phyloP scores from a whole-genome alignment of 1,140 invertebrate species.

The Drosophila nigromelanica region DNA sequence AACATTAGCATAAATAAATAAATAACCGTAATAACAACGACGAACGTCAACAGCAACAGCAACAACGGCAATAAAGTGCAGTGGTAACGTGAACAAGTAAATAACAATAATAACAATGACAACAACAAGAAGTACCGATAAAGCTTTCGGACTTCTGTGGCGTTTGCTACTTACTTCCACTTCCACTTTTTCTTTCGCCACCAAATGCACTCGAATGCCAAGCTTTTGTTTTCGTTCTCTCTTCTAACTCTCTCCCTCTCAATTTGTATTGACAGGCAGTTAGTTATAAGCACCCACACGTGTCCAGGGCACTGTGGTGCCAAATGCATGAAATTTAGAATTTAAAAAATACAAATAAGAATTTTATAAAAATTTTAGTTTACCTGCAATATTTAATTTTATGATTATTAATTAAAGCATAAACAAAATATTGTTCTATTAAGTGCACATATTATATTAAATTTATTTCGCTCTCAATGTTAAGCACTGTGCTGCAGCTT shows the following conservation, averaged over 20 bases:
- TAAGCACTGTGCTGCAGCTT: slow-evolving; percentile 47
- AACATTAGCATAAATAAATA: slow-evolving; percentile 81
- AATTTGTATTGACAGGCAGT: slow-evolving; percentile 21
- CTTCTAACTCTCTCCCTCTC: slow-evolving; percentile 20
- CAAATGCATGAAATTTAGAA: neutral
- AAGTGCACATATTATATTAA: neutral
- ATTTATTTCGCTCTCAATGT: neutral
- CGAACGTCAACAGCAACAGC: slow-evolving; percentile 10
- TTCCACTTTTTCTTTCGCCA: slow-evolving; percentile 21
- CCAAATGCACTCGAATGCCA: slow-evolving; percentile 53
- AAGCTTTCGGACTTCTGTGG: slow-evolving; percentile 59
- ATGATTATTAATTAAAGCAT: neutral
- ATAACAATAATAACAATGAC: slow-evolving; percentile 51
- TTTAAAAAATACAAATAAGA: neutral
- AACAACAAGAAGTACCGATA: slow-evolving; percentile 42
- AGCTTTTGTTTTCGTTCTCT: slow-evolving; percentile 51
- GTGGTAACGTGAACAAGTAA: slow-evolving; percentile 51
- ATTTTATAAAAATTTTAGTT: neutral
- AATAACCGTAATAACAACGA: slow-evolving; percentile 67
- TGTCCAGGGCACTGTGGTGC: slow-evolving; percentile 42
- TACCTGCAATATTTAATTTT: neutral
- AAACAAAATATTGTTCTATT: neutral
- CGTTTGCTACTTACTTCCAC: slow-evolving; percentile 33
- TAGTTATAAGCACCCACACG: slow-evolving; percentile 34
- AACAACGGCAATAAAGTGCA: slow-evolving; percentile 41